Conservation (phyloP, 2,113 vertebrate genomes). For the Tetrao urogallus region DNA sequence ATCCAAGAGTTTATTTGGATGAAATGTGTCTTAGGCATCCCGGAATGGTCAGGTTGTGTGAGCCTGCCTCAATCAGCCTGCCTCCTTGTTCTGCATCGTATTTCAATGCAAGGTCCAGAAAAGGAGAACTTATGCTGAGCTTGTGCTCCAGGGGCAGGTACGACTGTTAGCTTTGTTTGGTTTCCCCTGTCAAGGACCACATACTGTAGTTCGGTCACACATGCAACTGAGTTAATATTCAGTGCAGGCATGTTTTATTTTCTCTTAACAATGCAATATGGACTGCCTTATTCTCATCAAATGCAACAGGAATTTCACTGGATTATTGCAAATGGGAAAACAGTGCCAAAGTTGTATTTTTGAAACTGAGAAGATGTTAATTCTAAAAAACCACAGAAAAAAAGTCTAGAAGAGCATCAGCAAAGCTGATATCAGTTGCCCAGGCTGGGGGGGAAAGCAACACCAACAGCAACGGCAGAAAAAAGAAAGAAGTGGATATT, state of each 20-base stretch:
- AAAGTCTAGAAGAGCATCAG: background rate
- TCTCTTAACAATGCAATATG: background rate
- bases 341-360: background rate
- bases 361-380: background rate
- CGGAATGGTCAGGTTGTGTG: background rate
- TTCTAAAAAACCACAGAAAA: accelerated
- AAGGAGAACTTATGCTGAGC: background rate
- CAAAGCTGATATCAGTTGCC: background rate
- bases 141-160: background rate
- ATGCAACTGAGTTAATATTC: background rate
- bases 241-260: background rate
- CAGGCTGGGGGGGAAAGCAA: background rate
- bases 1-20: background rate
- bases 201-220: background rate
- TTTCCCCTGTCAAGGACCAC: background rate
- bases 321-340: background rate
- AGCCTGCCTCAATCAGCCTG: background rate
- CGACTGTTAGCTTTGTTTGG: background rate
- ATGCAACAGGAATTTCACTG: background rate
- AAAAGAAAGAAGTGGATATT: background rate
- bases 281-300: background rate
- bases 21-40: accelerated
- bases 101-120: background rate
- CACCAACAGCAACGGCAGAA: background rate
- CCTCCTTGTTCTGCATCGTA: background rate